Evolutionary conservation across 2,113 vertebrate genomes (phyloP).

Genomic region (Sturnira hondurensis): DNA sequence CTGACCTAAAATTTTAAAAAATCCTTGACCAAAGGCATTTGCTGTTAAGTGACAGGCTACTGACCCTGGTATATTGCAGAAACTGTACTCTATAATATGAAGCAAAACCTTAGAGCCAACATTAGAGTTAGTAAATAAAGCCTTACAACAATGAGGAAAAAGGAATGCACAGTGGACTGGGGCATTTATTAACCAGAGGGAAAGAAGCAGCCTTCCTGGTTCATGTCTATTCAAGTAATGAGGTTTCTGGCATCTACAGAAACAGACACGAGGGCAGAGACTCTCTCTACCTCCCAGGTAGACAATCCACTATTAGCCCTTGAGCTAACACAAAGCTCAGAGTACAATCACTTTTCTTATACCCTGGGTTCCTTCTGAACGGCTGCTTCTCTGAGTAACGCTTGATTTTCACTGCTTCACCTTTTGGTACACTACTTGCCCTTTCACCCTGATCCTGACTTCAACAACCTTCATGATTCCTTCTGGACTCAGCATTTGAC

Average conservation of each 20-base stretch:
- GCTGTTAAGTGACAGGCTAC: not conserved
- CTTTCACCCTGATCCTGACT: not conserved
- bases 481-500: conserved; percentile 71
- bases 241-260: conserved; percentile 53
- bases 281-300: conserved; percentile 27
- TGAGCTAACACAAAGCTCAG: not conserved
- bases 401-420: not conserved
- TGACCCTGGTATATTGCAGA: not conserved
- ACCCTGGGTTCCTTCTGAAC: conserved; percentile 7
- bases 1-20: conserved; percentile 32
- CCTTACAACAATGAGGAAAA: not conserved
- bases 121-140: not conserved
- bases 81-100: not conserved
- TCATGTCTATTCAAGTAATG: conserved; percentile 21
- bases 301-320: conserved; percentile 5
- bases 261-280: conserved; percentile 40
- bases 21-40: not conserved
- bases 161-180: not conserved
- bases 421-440: not conserved
- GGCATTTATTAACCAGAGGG: conserved; percentile 23
- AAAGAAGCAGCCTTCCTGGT: conserved; percentile 26
- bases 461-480: conserved; percentile 64
- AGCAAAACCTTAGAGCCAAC: not conserved
- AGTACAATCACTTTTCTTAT: not conserved
- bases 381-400: conserved; percentile 23